Evolutionary conservation across 2,797 vertebrate genomes (phyloP), one percentile per base, ranked within the genome.

Genomic region (Geotrypetes seraphini): DNA sequence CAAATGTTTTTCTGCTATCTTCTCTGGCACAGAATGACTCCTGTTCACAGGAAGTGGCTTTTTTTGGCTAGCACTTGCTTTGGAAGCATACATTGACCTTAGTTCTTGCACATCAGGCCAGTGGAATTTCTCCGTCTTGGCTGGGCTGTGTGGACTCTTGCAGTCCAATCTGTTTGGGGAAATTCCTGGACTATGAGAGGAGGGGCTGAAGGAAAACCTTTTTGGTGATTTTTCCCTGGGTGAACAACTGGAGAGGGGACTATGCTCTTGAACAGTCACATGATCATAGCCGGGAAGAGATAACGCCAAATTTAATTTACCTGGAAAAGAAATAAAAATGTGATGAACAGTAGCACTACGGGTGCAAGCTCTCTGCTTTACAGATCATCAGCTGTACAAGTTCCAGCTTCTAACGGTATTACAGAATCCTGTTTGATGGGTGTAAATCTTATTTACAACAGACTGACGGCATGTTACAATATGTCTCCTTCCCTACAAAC

Each of bases 31-130:
- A 0, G 86, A 85, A 38, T 49, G 63, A 54, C 83, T 86, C 8
- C 66, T 72, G 43, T 53, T 57, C 18, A 82, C 57, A 0, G 57
- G 71, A 0, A 44, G 37, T 1, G 37, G 23, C 2, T 47, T 57
- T 20, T 37, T 16, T 0, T 50, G 50, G 15, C 31, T 33, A 0
- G 11, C 36, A 31, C 31, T 26, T 0, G 39, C 18, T 0, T 45
- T 45, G 16, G 35, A 54, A 12, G 64, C 20, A 23, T 95, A 95
- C 49, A 82, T 88, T 42, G 90, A 89, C 16, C 91, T 72, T 31
- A 97, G 81, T 60, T 90, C 84, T 33, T 79, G 85, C 17, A 97
- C 90, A 0, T 95, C 85, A 0, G 94, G 94, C 94, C 94, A 96
- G 32, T 69, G 40, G 46, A 96, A 93, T 41, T 59, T 64, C 49